Base-by-base conservation (phyloP, 2,797 vertebrate species). In the Gobionotothen gibberifrons region DNA sequence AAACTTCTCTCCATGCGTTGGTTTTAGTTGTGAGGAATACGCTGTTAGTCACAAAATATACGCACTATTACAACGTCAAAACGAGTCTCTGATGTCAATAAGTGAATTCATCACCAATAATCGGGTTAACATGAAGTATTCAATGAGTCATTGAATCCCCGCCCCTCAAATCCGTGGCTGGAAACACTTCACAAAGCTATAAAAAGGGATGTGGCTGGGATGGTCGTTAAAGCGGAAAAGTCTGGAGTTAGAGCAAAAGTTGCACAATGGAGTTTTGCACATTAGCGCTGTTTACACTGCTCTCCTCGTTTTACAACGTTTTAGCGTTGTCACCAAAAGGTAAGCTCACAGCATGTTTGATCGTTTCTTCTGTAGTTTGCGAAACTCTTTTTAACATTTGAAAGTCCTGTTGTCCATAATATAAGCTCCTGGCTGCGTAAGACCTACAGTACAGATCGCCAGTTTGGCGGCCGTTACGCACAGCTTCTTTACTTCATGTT, bases 261-360 rank as follows among this genome's bases (percentile, higher is more conserved):
- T 26, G 3, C 54, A 85, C 52, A 14, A 96, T 96, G 95, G 86
- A 82, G 58, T 72, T 81, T 51, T 84, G n/a, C 56, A 62, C 67
- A 2, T 42, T 93, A 7, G 49, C 76, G 19, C 46, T 86, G 0
- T 11, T 93, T 9, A 32, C 91, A 0, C 19, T 93, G 9, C 6
- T 89, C 12, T 77, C 58, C 32, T 76, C 87, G 0, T 57, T 93
- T 67, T 77, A 60, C 69, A 75, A 42, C 61, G 81, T 48, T 1
- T 56, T 87, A 39, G 83, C 88, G 29, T 21, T 85, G 48, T 14
- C 72, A 3, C 68, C 79, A 0, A 82, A 84, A 91, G 90, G 92
- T 94, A 92, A 74, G 11, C 11, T 7, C 12, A 49, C 6, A 19
- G 4, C 14, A 9, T 7, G 21, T 46, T 16, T 12, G 52, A 5